Evolutionary conservation across 1,140 invertebrate species (phyloP), one percentile per base, ranked within the genome.

Genomic region (Galleria mellonella): DNA sequence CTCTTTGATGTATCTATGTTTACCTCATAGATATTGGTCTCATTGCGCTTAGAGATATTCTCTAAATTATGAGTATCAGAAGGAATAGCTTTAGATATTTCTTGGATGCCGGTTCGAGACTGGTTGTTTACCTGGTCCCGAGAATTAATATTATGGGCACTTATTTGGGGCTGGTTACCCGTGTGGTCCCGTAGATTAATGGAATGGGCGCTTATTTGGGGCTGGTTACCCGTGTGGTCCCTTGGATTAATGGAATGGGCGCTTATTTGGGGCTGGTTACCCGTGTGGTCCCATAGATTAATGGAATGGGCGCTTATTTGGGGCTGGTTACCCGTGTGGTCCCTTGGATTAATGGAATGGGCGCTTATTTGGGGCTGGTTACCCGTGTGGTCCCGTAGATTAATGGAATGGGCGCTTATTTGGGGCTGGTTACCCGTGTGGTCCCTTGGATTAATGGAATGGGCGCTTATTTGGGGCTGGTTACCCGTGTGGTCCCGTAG

Each of bases 361-460:
- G 4, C 35, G 10, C 29, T 35, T 9, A 23, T 23, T 47, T 40
- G 45, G 37, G 30, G 43, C 43, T 37, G 43, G 32, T 37, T 45
- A 45, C 43, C 32, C 32, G 23, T 29, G 43, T 33, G 32, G 31
- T 36, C 28, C 10, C 14, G n/a, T 14, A 32, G 32, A 28, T 35
- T 11, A 27, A 4, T n/a, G 33, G 41, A 13, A 4, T 9, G 31
- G 30, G 4, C 35, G 10, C 29, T 35, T 9, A 23, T 23, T 47
- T 40, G 45, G 37, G 30, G 43, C 43, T 37, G 43, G 32, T 37
- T 45, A 45, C 43, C 32, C 32, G 23, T 29, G 43, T 33, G 17
- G 17, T 23, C 17, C 2, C 17, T 23, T 2, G 5, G 7, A 4
- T 32, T 14, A 15, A 17, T 17, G 9, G 13, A 9, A 4, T 17